Evolutionary conservation across 2,113 vertebrate genomes (phyloP), one percentile per base, ranked within the genome.

Genomic region (Megalops atlanticus): DNA sequence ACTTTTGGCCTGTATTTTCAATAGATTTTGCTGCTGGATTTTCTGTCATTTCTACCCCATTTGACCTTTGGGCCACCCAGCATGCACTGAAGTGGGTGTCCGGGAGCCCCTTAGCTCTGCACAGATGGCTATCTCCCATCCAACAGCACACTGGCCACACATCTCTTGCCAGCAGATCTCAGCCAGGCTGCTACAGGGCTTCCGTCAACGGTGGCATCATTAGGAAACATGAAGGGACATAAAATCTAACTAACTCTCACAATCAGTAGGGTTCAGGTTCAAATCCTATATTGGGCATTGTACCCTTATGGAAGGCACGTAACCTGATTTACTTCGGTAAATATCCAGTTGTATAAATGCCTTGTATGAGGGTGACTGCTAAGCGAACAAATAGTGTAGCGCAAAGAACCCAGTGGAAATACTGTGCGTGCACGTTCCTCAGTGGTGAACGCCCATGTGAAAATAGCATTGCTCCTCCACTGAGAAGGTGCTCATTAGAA

Each of bases 41-140:
- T n/a, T 27, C 24, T 64, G 24, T 64, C 8, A 24, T n/a, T 64
- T 64, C 58, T 64, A 11, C 58, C 58, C 24, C 58, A 10, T 64
- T 64, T 64, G 58, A 64, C 58, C 58, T 64, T n/a, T 38, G 70
- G 33, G 70, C 70, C 70, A 72, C 70, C 70, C 70, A 39, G 33
- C 4, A 18, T 72, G 70, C 15, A 8, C 15, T 71, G 33, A 18
- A 72, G 15, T 39, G 70, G 70, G 31, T 35, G 31, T 38, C 38
- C 38, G 70, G 70, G 3, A 39, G 31, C 31, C 33, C 38, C 69
- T 4, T 18, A 72, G 33, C 21, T 38, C 70, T 36, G 35, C 12
- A 6, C 70, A 38, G 70, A 39, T 39, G 70, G 33, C 38, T 18
- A 31, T 39, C n/a, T 64, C 58, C 58, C n/a, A 10, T 24, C 12